Base-by-base conservation (phyloP, 2,888 invertebrate species). In the Meteorus cinctellus region DNA sequence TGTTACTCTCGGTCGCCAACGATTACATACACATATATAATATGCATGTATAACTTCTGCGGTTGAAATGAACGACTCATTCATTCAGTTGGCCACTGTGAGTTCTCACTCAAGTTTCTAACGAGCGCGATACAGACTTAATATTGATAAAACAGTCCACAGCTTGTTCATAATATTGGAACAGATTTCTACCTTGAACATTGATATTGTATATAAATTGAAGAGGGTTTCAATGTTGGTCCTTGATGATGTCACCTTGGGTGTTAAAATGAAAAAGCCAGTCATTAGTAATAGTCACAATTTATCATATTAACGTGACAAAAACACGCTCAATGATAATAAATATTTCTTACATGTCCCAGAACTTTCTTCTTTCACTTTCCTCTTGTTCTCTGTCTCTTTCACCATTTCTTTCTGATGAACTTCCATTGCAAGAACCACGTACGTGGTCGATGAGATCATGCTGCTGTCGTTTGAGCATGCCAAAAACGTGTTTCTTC, bases 1-100 rank as follows among this genome's bases (percentile, higher is more conserved):
- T 62, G 36, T 16, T 19, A 48, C 14, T 60, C 29, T 74, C 69
- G 27, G 59, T 45, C 41, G 74, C 8, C 41, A 41, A 65, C 59
- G 27, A 34, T 66, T 67, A 62, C 70, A 31, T 31, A 60, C 10
- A n/a, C 55, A 45, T 10, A 27, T 65, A 48, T 71, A 41, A 34
- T 19, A 41, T 34, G 8, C 4, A 19, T 69, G 27, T 24, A 51
- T 29, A 24, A 66, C 14, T 72, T 67, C 29, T 59, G 63, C 48
- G 60, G 51, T 31, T 10, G 19, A 31, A 48, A n/a, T 29, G 14
- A 31, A 62, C 62, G 62, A 62, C n/a, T 14, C 62, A 27, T 29
- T 62, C 62, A 55, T 55, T 6, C 8, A n/a, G 4, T 19, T 55
- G 19, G 55, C 8, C 10, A 19, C 55, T 55, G 55, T 5, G 2